These are phyloP conservation scores for Tragelaphus imberbis DNA, from an alignment of 2,113 vertebrate species.

Conservation along the genomic window DNA sequence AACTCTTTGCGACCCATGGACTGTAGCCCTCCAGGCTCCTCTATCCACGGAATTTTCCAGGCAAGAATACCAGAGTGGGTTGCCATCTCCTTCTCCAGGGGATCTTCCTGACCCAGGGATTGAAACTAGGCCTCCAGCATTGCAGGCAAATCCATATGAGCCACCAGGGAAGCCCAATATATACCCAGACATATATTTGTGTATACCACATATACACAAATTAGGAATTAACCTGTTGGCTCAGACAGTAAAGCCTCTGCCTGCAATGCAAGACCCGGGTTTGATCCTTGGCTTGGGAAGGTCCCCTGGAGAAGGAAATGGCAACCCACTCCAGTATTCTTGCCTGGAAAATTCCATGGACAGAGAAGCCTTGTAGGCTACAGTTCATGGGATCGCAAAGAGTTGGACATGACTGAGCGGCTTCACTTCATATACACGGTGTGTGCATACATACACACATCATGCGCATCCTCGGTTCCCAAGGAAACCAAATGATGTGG, in stretches of 20 bases:
- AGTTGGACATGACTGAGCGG: not conserved
- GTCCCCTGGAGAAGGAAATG: not conserved
- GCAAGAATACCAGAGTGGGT: not conserved
- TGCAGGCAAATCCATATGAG: not conserved
- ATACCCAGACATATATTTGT: not conserved
- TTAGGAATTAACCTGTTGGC: too few relatives aligned
- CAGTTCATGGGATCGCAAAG: not conserved
- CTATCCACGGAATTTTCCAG: not conserved
- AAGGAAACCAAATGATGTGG: slow-evolving; percentile 59
- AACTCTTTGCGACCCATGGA: not conserved
- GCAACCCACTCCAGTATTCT: not conserved
- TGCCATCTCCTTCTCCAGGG: not conserved
- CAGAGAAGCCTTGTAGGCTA: too few relatives aligned
- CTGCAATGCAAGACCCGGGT: too few relatives aligned
- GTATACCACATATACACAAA: not conserved
- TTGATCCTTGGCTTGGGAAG: not conserved
- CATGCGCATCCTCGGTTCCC: slow-evolving; percentile 26
- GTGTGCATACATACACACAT: not conserved
- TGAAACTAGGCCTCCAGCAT: not conserved
- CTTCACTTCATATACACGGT: not conserved
- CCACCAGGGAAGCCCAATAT: not conserved
- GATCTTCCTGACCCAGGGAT: not conserved
- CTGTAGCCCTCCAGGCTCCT: not conserved
- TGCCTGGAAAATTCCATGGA: not conserved
- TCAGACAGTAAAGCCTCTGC: not conserved